Evolutionary conservation across 2,797 vertebrate genomes (phyloP).

Genomic region (Crocodylus rhombifer): DNA sequence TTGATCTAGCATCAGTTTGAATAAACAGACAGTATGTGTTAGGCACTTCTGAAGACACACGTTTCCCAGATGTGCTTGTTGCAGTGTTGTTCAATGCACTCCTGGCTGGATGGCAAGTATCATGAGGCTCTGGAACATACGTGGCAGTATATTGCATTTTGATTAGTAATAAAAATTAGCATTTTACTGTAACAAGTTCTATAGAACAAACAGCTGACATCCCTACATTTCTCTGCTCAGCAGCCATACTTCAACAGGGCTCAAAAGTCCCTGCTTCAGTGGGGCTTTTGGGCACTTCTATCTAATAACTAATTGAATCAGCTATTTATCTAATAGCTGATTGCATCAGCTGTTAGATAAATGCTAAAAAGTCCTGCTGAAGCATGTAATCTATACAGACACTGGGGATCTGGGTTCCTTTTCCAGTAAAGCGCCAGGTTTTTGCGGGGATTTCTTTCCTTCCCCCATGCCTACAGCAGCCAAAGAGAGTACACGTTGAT

Average conservation of each 20-base stretch:
- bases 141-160: not conserved
- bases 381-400: too few relatives aligned
- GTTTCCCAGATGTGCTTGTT: not conserved
- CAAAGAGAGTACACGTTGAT: not conserved
- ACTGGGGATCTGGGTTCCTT: too few relatives aligned
- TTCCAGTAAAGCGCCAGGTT: too few relatives aligned
- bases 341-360: too few relatives aligned
- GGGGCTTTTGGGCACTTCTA: too few relatives aligned
- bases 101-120: not conserved
- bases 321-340: too few relatives aligned
- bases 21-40: not conserved
- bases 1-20: not conserved
- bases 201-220: not conserved
- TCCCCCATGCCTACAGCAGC: not conserved
- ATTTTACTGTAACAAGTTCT: not conserved
- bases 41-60: not conserved
- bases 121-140: not conserved
- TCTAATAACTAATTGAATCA: too few relatives aligned
- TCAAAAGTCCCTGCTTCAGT: too few relatives aligned
- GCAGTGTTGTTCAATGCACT: not conserved
- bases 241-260: not conserved
- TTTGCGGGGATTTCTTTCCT: too few relatives aligned
- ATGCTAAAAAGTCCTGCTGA: too few relatives aligned
- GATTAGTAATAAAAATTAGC: not conserved
- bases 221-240: not conserved